Percentiles rank a stretch among this genome's conserved stretches.
Evolutionary conservation across 2,888 invertebrate genomes (phyloP).

Genomic region (Aromia moschata): DNA sequence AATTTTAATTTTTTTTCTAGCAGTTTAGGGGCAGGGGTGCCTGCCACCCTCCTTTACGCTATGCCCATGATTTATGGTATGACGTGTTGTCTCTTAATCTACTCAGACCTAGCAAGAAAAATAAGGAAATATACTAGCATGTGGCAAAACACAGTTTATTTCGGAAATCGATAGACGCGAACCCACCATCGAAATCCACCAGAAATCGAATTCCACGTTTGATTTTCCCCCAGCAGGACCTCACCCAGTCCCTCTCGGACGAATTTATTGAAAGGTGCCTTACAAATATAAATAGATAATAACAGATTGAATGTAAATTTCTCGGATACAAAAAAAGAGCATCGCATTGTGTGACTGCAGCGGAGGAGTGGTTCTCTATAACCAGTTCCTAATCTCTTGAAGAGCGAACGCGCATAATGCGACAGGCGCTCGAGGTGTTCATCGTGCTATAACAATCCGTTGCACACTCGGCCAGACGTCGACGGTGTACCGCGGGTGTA

Average conservation of each 20-base stretch:
- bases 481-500: neutral
- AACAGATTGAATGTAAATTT: constrained; percentile 48
- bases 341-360: constrained; percentile 39
- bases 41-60: too few species aligned
- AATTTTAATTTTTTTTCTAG: too few species aligned
- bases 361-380: constrained; percentile 57
- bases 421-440: constrained; percentile 57
- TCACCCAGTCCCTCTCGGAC: constrained; percentile 22
- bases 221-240: constrained; percentile 20
- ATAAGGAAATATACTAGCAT: too few species aligned
- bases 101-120: too few species aligned
- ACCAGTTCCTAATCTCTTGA: constrained; percentile 60
- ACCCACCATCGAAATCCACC: constrained; percentile 5
- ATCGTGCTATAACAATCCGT: constrained; percentile 52
- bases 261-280: constrained; percentile 31
- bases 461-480: constrained; percentile 41
- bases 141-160: too few species aligned
- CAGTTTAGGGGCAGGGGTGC: too few species aligned
- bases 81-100: too few species aligned
- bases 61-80: too few species aligned
- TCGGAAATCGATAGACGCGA: too few species aligned
- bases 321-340: constrained; percentile 35
- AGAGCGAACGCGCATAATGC: constrained; percentile 58
- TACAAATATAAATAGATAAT: constrained; percentile 42
- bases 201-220: constrained; percentile 14